Base-by-base conservation (phyloP, 2,113 vertebrate species). In the Gulo gulo region DNA sequence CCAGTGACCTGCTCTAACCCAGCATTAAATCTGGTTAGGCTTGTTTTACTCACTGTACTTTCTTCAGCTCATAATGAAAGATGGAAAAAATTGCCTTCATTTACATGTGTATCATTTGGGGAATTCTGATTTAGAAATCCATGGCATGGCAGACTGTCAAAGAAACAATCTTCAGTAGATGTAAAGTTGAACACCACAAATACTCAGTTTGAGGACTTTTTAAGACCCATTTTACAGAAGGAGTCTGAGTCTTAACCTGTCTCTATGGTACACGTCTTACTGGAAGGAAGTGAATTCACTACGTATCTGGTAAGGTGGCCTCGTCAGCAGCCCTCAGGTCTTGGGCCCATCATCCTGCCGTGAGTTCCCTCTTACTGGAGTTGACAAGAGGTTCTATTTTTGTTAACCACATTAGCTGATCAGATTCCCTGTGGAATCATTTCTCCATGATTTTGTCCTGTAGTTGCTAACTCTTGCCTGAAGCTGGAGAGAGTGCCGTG, bases 321-420 rank as follows among this genome's bases (percentile, higher is more conserved):
- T 57, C 2, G 2, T 34, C 23, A 82, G 47, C 61, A 89, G 71
- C 21, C 52, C 55, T 45, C 34, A 45, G 63, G 36, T 59, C 36
- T 83, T 36, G 6, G 57, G 36, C 78, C 34, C 14, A 24, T 63
- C n/a, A 57, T 85, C 39, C 16, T 81, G 24, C 42, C 21, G 5
- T 34, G 67, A 87, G 63, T 97, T 83, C 23, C 34, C 63, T 89
- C 67, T 84, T 34, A 74, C 26, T 57, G 29, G 36, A 74, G n/a
- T 59, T 97, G 90, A 69, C 45, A 67, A 76, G 95, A 82, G 42
- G 63, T n/a, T 84, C 14, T 31, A 13, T 76, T 96, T 65, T 88
- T 78, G 89, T 69, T 90, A 84, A 87, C 24, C 31, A 18, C 36
- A 67, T 95, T 91, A 93, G 74, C 55, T 86, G 52, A 74, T 69